Base-by-base conservation (phyloP, 1,140 invertebrate species). In the Sarcophaga peregrina region DNA sequence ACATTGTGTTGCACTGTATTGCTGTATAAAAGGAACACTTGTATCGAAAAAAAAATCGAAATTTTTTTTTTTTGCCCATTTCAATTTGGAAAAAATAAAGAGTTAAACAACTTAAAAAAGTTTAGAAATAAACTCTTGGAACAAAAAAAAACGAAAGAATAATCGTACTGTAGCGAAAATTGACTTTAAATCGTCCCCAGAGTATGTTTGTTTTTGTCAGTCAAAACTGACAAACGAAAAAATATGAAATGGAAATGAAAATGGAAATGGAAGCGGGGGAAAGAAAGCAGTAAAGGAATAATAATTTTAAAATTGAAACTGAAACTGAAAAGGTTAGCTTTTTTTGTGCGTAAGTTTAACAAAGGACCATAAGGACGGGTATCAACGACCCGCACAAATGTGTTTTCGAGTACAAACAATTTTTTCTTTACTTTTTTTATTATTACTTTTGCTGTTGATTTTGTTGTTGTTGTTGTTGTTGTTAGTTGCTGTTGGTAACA, bases 151-250 rank as follows among this genome's bases (percentile, higher is more conserved):
- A 58, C 0, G 6, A 13, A 68, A 68, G 4, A 37, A 37, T 68
- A 68, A 20, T 17, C 75, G 50, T 78, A 50, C 62, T 47, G 50
- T 78, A 50, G 13, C n/a, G 48, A 20, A 78, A 78, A 50, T 78
- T 50, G 50, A 78, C 75, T 78, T 78, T 78, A 78, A 78, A 50
- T 46, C n/a, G 15, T 47, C 74, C 74, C 17, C 47, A 78, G 48
- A 50, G 48, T 50, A 17, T 76, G n/a, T 76, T 15, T 75, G 73
- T 78, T 50, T 78, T 78, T 78, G 75, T 78, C 75, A 78, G 75
- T 17, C 48, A 50, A 48, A 74, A 50, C 8, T 68, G 20, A 5
- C 20, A 68, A 68, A 68, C 17, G n/a, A 20, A 68, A 68, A n/a
- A 68, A 20, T 62, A 15, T 52, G 48, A 52, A 74, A 73, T 20